Conservation (phyloP, 2,797 vertebrate genomes). For the Tiaroga cobitis region DNA sequence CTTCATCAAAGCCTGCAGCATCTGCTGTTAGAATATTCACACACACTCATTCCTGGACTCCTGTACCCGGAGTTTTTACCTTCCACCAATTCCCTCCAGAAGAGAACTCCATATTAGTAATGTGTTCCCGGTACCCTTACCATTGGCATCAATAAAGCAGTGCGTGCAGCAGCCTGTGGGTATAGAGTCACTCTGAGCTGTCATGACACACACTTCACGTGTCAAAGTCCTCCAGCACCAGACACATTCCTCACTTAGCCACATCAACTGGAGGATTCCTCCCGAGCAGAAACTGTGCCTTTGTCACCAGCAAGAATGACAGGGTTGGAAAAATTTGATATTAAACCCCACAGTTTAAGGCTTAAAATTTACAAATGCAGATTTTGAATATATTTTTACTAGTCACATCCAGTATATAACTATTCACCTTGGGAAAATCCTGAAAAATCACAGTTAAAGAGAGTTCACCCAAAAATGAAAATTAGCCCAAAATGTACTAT, state of each 20-base stretch:
- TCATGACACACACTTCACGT: slow-evolving; percentile 57
- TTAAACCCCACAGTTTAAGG: not conserved
- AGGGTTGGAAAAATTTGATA: slow-evolving; percentile 25
- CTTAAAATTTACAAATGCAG: not conserved
- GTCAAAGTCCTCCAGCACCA: slow-evolving; percentile 55
- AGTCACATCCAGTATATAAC: not conserved
- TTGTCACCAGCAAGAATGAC: slow-evolving; percentile 14
- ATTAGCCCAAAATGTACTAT: too few relatives aligned
- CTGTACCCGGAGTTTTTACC: slow-evolving; percentile 7
- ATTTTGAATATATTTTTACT: not conserved
- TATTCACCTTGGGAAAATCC: not conserved
- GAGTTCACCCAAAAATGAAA: too few relatives aligned
- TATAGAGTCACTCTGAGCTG: slow-evolving; percentile 54
- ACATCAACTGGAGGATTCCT: slow-evolving; percentile 30
- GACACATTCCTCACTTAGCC: slow-evolving; percentile 40
- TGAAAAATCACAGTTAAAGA: not conserved
- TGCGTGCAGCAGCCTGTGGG: slow-evolving; percentile 43
- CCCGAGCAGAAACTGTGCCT: slow-evolving; percentile 3
- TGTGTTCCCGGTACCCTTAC: slow-evolving; percentile 49
- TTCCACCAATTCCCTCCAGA: slow-evolving; percentile 17
- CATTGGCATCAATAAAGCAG: slow-evolving; percentile 50
- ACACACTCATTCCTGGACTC: slow-evolving; percentile 6
- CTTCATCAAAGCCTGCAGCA: slow-evolving; percentile 65
- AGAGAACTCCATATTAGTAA: slow-evolving; percentile 47
- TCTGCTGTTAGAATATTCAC: slow-evolving; percentile 26